These are phyloP conservation scores for Ischnura elegans DNA, from an alignment of 2,888 invertebrate genomes.

Conservation along the genomic window DNA sequence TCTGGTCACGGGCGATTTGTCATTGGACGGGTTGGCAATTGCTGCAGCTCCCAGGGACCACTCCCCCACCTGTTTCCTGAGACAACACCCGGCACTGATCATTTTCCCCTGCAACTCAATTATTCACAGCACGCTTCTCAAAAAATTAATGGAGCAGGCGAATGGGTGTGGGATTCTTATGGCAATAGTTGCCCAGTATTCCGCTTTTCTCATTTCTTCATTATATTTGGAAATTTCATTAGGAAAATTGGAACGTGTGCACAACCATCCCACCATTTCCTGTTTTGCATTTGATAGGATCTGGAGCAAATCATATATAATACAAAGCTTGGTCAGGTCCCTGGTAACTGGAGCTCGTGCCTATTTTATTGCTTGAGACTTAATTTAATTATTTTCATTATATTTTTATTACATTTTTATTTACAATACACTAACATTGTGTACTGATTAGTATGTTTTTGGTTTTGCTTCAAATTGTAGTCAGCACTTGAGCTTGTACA, in stretches of 20 bases:
- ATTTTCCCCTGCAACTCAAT: conserved; percentile 33
- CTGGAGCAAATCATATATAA: conserved; percentile 57
- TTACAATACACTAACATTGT: conserved; percentile 65
- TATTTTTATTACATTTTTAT: conserved; percentile 66
- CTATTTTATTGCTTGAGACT: conserved; percentile 67
- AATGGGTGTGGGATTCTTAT: conserved; percentile 41
- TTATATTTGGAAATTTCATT: conserved; percentile 25
- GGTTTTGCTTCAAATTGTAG: conserved; percentile 68
- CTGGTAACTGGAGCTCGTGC: conserved; percentile 69
- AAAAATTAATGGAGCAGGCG: conserved; percentile 46
- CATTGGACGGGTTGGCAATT: conserved; percentile 54
- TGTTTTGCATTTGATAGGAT: conserved; percentile 52
- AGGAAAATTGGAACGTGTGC: conserved; percentile 45
- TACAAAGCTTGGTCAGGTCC: conserved; percentile 68
- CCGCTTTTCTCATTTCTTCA: conserved; percentile 5
- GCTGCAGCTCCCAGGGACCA: conserved; percentile 69
- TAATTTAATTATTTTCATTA: conserved; percentile 67
- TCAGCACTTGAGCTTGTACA: conserved; percentile 64
- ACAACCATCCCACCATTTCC: conserved; percentile 29
- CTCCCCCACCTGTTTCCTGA: conserved; percentile 48
- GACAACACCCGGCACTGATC: conserved; percentile 2
- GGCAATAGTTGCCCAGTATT: not conserved
- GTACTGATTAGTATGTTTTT: conserved; percentile 68
- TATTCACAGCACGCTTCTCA: not conserved
- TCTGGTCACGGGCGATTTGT: conserved; percentile 72